These are phyloP conservation scores for Pseudoatta argentina DNA, from an alignment of 1,140 invertebrate species.

Conservation along the genomic window DNA sequence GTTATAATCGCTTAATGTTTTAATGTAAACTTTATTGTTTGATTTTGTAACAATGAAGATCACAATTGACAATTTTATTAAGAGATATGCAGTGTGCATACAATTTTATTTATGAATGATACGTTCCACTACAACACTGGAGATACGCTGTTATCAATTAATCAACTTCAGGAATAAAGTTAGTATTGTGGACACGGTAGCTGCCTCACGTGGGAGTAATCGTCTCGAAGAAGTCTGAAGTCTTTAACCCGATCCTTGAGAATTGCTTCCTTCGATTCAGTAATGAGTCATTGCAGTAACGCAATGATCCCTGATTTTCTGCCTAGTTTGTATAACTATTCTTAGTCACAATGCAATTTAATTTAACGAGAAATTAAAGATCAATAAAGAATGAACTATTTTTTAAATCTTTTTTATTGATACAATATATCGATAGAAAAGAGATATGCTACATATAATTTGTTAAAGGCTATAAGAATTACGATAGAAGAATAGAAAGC, in stretches of 20 bases:
- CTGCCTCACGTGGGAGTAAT: slow-evolving; percentile 77
- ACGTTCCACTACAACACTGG: background rate
- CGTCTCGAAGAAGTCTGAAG: slow-evolving; percentile 69
- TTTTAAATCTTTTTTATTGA: background rate
- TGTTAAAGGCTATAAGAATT: background rate
- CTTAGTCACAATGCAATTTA: background rate
- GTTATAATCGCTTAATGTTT: background rate
- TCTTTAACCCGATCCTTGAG: slow-evolving; percentile 63
- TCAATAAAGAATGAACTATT: background rate
- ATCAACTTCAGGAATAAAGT: slow-evolving; percentile 70
- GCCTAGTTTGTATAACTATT: background rate
- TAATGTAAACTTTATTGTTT: slow-evolving; percentile 1
- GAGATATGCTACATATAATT: background rate
- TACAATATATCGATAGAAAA: background rate
- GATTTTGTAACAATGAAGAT: background rate
- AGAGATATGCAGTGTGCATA: background rate
- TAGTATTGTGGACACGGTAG: slow-evolving; percentile 73
- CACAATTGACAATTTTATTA: background rate
- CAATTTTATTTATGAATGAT: background rate
- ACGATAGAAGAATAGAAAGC: background rate
- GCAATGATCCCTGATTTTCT: background rate
- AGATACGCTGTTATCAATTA: slow-evolving; percentile 73
- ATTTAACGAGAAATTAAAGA: background rate
- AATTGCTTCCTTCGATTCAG: slow-evolving; percentile 29
- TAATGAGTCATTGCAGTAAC: slow-evolving; percentile 46